A percentile compares a stretch with the other conserved stretches of the same genome.
Evolutionary conservation across 1,140 invertebrate genomes (phyloP).

Genomic region (Drosophila kanapiae): DNA sequence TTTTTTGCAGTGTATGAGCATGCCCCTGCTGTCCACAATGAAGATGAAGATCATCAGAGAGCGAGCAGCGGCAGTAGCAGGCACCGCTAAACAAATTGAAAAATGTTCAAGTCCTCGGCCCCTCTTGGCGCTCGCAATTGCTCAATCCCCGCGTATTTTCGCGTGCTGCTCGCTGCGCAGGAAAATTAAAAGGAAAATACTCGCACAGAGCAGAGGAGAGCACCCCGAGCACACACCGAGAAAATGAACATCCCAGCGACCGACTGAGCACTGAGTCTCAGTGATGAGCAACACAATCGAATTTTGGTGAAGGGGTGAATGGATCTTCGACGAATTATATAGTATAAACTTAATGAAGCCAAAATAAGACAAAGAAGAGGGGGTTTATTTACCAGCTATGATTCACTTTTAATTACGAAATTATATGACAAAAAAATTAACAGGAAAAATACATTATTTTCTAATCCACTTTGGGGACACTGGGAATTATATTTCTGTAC

Average conservation of each 20-base stretch:
- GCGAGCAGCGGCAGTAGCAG: slow-evolving; percentile 21
- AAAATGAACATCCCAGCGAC: slow-evolving; percentile 19
- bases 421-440: neutral
- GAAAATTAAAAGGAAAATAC: slow-evolving; percentile 20
- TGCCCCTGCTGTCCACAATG: slow-evolving; percentile 36
- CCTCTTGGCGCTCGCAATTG: slow-evolving; percentile 78
- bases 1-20: neutral
- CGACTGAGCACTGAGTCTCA: slow-evolving; percentile 28
- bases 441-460: neutral
- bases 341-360: slow-evolving; percentile 32
- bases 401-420: slow-evolving; percentile 21
- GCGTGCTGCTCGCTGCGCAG: slow-evolving; percentile 55
- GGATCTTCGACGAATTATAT: slow-evolving; percentile 15
- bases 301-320: slow-evolving; percentile 11
- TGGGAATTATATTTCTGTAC: no score
- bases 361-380: neutral
- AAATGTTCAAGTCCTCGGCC: slow-evolving; percentile 76
- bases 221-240: slow-evolving; percentile 30
- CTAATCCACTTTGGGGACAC: no score
- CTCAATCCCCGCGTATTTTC: slow-evolving; percentile 74
- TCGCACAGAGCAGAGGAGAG: slow-evolving; percentile 12
- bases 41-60: slow-evolving; percentile 59
- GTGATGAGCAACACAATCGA: slow-evolving; percentile 31
- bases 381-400: neutral
- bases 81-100: slow-evolving; percentile 75